Conservation (phyloP, 2,888 invertebrate genomes). For the Trachelus tabidus region DNA sequence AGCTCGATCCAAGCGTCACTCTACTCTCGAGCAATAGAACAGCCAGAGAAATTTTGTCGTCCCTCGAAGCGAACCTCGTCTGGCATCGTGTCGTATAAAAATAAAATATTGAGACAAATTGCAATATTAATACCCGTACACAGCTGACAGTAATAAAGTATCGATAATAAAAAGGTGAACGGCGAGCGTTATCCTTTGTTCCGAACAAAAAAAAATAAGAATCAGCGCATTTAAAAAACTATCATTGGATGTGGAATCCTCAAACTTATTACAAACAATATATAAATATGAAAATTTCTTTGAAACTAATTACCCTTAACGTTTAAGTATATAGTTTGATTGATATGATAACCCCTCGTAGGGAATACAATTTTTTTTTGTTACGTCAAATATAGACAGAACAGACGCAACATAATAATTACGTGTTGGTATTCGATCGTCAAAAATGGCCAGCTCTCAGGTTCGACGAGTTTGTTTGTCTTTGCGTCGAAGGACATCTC, state of each 20-base stretch:
- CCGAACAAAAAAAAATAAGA: not conserved
- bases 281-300: not conserved
- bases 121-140: not conserved
- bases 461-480: not conserved
- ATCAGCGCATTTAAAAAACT: not conserved
- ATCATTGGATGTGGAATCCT: not conserved
- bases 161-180: not conserved
- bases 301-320: not conserved
- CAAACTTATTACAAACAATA: not conserved
- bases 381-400: not conserved
- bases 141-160: not conserved
- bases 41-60: not conserved
- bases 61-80: not conserved
- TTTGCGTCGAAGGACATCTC: not conserved
- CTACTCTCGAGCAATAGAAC: not conserved
- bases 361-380: not conserved
- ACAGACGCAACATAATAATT: not conserved
- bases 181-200: not conserved
- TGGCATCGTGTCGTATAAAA: not conserved
- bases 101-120: not conserved
- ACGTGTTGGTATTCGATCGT: not conserved
- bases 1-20: not conserved
- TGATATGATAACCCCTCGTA: not conserved
- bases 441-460: not conserved
- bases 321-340: not conserved